Conservation (phyloP, 2,888 invertebrate genomes). For the Psococerastis gibbosa region DNA sequence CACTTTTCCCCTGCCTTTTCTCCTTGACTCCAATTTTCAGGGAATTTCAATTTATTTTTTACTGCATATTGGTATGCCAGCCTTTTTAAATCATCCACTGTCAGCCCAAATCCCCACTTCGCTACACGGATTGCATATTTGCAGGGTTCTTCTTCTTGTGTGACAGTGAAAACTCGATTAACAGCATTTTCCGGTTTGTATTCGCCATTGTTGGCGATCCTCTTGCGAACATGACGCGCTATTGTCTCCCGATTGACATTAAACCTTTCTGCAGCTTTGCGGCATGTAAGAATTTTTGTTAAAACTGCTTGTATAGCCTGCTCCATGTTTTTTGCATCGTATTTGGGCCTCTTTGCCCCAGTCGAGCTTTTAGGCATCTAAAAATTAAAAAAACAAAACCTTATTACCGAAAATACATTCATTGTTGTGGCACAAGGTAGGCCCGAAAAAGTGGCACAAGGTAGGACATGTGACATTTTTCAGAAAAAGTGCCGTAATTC, state of each 20-base stretch:
- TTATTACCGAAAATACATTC: neutral
- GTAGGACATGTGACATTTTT: neutral
- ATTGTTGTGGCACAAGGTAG: neutral
- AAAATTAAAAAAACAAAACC: neutral
- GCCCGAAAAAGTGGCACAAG: neutral
- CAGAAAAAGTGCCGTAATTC: neutral
- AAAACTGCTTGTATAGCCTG: neutral
- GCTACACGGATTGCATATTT: neutral
- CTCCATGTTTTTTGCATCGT: neutral
- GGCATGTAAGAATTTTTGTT: neutral
- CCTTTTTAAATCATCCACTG: neutral
- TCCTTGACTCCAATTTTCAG: conserved; percentile 14
- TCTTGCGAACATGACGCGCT: neutral
- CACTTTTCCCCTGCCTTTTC: conserved; percentile 16
- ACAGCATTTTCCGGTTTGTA: neutral
- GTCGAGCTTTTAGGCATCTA: neutral
- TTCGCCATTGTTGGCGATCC: neutral
- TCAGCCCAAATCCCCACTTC: neutral
- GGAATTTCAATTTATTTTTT: conserved; percentile 12
- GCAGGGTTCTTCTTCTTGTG: neutral
- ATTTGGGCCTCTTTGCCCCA: neutral
- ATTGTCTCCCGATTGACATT: neutral
- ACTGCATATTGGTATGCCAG: conserved; percentile 15
- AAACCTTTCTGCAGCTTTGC: neutral
- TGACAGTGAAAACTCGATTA: neutral